Evolutionary conservation across 1,140 invertebrate genomes (phyloP), one percentile per base, ranked within the genome.

Genomic region (Listronotus bonariensis): DNA sequence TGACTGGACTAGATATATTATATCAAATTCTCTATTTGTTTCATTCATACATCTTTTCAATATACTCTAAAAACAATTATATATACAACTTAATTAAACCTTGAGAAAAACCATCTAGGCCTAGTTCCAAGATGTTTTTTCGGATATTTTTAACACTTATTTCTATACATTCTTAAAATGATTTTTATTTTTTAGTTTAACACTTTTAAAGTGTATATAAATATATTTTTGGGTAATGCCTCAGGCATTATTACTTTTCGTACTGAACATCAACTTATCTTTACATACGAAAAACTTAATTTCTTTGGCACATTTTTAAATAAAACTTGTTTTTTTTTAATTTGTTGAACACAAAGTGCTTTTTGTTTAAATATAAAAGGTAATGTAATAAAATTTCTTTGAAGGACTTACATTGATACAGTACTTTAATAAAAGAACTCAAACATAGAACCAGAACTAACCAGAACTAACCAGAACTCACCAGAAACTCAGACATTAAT

Each of bases 201-300:
- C 75, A 77, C 75, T 76, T 76, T 51, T 75, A 72, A 76, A 76
- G 75, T 76, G 75, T 63, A 72, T 67, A 60, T 69, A 68, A 57
- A 60, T 49, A 65, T 40, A 56, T 65, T 60, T 51, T 15, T 57
- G 26, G 52, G 12, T 62, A 61, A 76, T 76, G 75, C 72, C 75
- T 51, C 74, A 70, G 75, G 70, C 75, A 76, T 76, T 52, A 56
- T 52, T 57, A 69, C 26, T 58, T 41, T 67, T 32, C 54, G 62
- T 71, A 75, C 72, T 74, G 74, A 76, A 69, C 73, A 71, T 70
- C 41, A 66, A 59, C 64, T 66, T 59, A 41, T 12, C 12, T 9
- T 49, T 51, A 31, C 36, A 18, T n/a, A 60, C 6, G 6, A n/a
- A 51, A 3, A 49, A 15, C n/a, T 14, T 5, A 64, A 36, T 11